Conservation (phyloP, 2,797 vertebrate genomes). For the Gymnocypris eckloni region DNA sequence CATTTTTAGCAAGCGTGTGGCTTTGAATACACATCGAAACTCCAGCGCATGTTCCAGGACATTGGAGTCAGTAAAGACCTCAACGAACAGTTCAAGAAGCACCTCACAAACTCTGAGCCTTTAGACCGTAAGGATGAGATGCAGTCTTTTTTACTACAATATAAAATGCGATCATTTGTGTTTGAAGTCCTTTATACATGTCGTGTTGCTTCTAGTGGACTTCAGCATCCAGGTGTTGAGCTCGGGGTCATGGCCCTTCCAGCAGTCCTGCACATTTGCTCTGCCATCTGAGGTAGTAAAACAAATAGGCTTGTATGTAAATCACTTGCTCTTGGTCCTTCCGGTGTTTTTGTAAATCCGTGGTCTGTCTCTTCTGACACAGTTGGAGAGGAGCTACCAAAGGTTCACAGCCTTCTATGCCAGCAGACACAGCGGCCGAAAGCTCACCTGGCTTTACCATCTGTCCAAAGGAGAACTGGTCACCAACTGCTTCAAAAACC, state of each 20-base stretch:
- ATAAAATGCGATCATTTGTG: too few species aligned
- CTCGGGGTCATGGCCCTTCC: slow-evolving; percentile 97
- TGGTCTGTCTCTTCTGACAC: not conserved
- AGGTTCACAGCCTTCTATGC: slow-evolving; percentile 91
- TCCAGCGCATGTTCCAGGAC: slow-evolving; percentile 99
- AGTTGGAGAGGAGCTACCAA: slow-evolving; percentile 90
- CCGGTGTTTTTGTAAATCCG: not conserved
- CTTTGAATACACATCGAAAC: slow-evolving; percentile 98
- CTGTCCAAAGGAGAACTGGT: slow-evolving; percentile 89
- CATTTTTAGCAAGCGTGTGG: slow-evolving; percentile 94
- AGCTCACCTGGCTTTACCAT: slow-evolving; percentile 89
- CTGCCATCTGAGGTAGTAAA: slow-evolving; percentile 93
- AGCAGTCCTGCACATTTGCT: slow-evolving; percentile 97
- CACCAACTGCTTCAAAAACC: slow-evolving; percentile 91
- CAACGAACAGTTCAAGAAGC: slow-evolving; percentile 98
- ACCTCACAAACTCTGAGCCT: slow-evolving; percentile 94
- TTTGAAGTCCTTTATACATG: not conserved
- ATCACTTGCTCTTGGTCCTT: not conserved
- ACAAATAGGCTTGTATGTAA: not conserved
- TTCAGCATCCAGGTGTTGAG: slow-evolving; percentile 98
- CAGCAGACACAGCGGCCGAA: slow-evolving; percentile 88
- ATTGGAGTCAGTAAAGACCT: slow-evolving; percentile 99
- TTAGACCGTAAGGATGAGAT: slow-evolving; percentile 60
- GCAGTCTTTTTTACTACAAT: not conserved
- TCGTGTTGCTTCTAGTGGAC: slow-evolving; percentile 83